Evolutionary conservation across 2,888 invertebrate species (phyloP).

Genomic region (Andrena dorsata): DNA sequence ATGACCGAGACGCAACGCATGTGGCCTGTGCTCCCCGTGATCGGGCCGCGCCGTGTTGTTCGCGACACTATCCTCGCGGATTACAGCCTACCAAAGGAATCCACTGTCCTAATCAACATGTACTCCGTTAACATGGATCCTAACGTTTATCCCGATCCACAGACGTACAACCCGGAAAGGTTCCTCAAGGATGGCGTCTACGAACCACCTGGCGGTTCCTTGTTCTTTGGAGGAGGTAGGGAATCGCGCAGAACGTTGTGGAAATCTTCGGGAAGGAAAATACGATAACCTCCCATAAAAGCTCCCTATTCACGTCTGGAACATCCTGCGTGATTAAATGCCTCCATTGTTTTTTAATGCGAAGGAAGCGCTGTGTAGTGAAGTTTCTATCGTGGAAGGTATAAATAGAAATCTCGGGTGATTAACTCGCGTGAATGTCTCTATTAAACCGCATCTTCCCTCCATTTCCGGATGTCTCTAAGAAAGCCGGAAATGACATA

Average conservation of each 20-base stretch:
- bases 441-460: neutral
- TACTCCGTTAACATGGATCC: slow-evolving; percentile 87
- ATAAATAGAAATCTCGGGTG: slow-evolving; percentile 5
- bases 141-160: slow-evolving; percentile 87
- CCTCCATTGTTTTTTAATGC: neutral
- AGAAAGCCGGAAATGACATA: slow-evolving; percentile 25
- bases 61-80: slow-evolving; percentile 86
- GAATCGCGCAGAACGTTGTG: neutral
- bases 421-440: neutral
- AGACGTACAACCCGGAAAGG: slow-evolving; percentile 88
- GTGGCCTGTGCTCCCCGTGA: slow-evolving; percentile 84
- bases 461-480: slow-evolving; percentile 18
- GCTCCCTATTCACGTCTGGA: too few relatives aligned
- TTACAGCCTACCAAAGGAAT: slow-evolving; percentile 87
- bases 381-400: neutral
- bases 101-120: slow-evolving; percentile 86
- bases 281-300: too few relatives aligned
- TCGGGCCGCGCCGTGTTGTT: slow-evolving; percentile 86
- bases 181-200: slow-evolving; percentile 85
- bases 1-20: slow-evolving; percentile 85
- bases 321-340: too few relatives aligned
- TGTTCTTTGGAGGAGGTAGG: slow-evolving; percentile 84
- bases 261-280: too few relatives aligned
- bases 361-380: neutral
- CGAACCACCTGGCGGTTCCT: slow-evolving; percentile 75